Conservation (phyloP, 2,113 vertebrate species). For the Ellobius talpinus region DNA sequence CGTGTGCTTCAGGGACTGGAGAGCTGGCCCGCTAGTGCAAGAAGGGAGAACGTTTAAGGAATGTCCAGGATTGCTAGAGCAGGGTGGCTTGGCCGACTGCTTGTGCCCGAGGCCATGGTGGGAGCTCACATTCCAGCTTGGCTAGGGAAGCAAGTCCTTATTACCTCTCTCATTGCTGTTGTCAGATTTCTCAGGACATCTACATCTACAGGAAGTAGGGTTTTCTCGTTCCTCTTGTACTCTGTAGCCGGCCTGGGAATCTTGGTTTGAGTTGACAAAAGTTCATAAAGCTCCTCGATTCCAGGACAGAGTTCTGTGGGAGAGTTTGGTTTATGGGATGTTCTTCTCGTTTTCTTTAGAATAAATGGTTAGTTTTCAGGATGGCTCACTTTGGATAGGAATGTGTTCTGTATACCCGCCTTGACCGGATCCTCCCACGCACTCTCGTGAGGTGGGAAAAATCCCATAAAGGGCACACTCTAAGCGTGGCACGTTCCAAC, state of each 20-base stretch:
- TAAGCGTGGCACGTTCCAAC: not conserved
- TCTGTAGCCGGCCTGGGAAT: too few relatives aligned
- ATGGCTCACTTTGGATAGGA: not conserved
- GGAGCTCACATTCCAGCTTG: not conserved
- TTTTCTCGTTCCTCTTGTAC: not conserved
- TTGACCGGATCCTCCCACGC: not conserved
- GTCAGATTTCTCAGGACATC: not conserved
- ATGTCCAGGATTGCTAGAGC: not conserved
- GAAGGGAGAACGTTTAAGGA: not conserved
- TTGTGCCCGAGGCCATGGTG: not conserved
- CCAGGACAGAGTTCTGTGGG: not conserved
- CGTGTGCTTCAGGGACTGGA: not conserved
- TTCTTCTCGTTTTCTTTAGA: not conserved
- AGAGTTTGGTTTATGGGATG: not conserved
- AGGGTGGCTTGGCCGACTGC: not conserved
- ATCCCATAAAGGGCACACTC: too few relatives aligned
- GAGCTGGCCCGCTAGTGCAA: not conserved
- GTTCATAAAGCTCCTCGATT: not conserved
- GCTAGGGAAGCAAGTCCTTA: not conserved
- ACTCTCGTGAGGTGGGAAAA: not conserved
- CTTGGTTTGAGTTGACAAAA: not conserved
- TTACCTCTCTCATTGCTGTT: not conserved
- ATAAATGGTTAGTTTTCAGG: not conserved
- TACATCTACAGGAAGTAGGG: not conserved
- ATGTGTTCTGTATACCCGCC: too few relatives aligned